Evolutionary conservation across 2,888 invertebrate species (phyloP).

Genomic region (Isotomurus palustris): DNA sequence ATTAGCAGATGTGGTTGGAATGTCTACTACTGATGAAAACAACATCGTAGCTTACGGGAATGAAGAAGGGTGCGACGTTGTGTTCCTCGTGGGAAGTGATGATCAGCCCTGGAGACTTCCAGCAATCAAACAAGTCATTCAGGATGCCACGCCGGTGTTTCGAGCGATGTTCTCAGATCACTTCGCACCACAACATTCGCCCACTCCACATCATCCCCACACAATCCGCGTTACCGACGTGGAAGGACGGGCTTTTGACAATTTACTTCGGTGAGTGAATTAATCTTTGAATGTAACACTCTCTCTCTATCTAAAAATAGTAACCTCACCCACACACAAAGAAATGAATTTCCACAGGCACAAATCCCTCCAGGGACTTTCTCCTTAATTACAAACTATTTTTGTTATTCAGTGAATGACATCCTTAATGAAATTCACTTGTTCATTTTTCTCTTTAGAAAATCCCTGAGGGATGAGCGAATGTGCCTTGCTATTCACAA

Average conservation of each 20-base stretch:
- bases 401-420: too few species aligned
- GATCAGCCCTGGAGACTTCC: slow-evolving; percentile 63
- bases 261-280: slow-evolving; percentile 57
- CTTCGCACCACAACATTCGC: slow-evolving; percentile 52
- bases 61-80: slow-evolving; percentile 59
- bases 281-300: too few species aligned
- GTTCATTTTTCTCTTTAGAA: too few species aligned
- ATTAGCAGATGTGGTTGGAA: slow-evolving; percentile 22
- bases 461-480: too few species aligned
- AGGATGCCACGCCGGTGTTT: slow-evolving; percentile 62
- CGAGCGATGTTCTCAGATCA: slow-evolving; percentile 57
- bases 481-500: too few species aligned
- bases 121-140: slow-evolving; percentile 62
- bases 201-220: slow-evolving; percentile 38
- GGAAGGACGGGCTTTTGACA: slow-evolving; percentile 64
- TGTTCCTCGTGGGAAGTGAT: slow-evolving; percentile 58
- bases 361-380: too few species aligned
- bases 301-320: too few species aligned
- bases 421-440: too few species aligned
- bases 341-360: too few species aligned
- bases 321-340: too few species aligned
- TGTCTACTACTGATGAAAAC: too few species aligned
- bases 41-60: slow-evolving; percentile 33
- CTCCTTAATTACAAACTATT: too few species aligned
- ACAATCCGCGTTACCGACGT: slow-evolving; percentile 57